phyloP scores from a whole-genome alignment of 2,113 vertebrate genomes.

The Carassius auratus region DNA sequence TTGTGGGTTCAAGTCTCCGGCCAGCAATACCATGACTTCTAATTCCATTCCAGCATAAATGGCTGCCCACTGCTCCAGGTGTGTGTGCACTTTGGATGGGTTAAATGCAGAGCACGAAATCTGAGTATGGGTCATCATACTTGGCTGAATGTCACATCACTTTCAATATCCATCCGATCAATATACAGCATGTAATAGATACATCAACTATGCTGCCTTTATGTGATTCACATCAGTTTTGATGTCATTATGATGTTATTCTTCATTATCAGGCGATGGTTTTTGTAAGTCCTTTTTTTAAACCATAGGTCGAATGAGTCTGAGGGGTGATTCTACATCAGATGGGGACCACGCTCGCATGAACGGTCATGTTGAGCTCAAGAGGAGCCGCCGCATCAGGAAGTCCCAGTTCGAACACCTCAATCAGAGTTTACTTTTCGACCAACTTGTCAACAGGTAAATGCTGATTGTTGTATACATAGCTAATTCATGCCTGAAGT shows the following conservation, averaged over 20 bases:
- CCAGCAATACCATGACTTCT: too few species aligned
- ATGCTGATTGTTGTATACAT: neutral
- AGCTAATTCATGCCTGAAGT: neutral
- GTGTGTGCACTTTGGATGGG: too few species aligned
- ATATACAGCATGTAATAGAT: too few species aligned
- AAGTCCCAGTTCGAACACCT: conserved; percentile 97
- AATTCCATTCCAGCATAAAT: too few species aligned
- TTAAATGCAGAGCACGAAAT: too few species aligned
- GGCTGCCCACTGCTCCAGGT: too few species aligned
- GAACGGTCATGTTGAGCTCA: conserved; percentile 94
- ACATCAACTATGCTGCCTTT: neutral
- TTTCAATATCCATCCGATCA: too few species aligned
- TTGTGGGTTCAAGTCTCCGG: too few species aligned
- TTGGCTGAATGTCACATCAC: too few species aligned
- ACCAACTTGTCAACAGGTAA: conserved; percentile 98
- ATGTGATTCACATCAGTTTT: neutral
- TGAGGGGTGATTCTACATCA: conserved; percentile 87
- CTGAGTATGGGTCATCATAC: too few species aligned
- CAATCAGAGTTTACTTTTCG: conserved; percentile 98
- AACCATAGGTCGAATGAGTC: conserved; percentile 86
- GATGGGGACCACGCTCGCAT: conserved; percentile 89
- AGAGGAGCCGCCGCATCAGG: conserved; percentile 92
- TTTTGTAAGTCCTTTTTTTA: conserved; percentile 47
- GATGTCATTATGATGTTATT: neutral
- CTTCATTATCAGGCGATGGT: neutral